Base-by-base conservation (phyloP, 2,113 vertebrate genomes). In the Coturnix japonica region DNA sequence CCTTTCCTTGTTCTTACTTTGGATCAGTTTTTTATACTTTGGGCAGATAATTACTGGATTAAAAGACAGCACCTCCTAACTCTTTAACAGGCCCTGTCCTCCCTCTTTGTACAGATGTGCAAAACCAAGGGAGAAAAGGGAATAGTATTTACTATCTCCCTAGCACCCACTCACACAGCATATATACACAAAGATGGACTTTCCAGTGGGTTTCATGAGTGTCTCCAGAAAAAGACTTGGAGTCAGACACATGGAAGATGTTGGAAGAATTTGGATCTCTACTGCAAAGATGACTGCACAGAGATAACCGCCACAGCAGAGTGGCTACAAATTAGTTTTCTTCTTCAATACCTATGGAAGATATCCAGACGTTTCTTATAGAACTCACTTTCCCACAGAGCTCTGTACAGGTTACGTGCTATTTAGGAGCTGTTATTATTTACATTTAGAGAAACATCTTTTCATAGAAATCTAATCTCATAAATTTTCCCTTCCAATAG, bases 131-230 rank as follows among this genome's bases (percentile, higher is more conserved):
- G 28, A 54, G 46, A 64, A 37, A 66, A 57, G 37, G 39, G 63
- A 88, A 44, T 3, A 14, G n/a, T 0, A 0, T 19, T 31, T 59
- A 74, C 3, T 1, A 13, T 22, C 6, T 57, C 47, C 39, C 31
- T 19, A 26, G 23, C 5, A 1, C 56, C 61, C 49, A 6, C 71
- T 89, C 43, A 73, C 91, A 69, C 46, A 61, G 10, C 15, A 9
- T 2, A 10, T 69, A n/a, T 47, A n/a, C 14, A 25, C 37, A 70
- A 70, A 94, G 63, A 25, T 76, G 54, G 85, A 21, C 49, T 65
- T 87, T 2, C 11, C 71, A 73, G 49, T 30, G 64, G 18, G 11
- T 41, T 87, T 57, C n/a, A 14, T 13, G 49, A 4, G 6, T 61
- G 31, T 53, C 81, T 65, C 63, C 46, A 74, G 64, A 64, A 87